Base-by-base conservation (phyloP, 2,797 vertebrate species). In the Enteromius mattozi region DNA sequence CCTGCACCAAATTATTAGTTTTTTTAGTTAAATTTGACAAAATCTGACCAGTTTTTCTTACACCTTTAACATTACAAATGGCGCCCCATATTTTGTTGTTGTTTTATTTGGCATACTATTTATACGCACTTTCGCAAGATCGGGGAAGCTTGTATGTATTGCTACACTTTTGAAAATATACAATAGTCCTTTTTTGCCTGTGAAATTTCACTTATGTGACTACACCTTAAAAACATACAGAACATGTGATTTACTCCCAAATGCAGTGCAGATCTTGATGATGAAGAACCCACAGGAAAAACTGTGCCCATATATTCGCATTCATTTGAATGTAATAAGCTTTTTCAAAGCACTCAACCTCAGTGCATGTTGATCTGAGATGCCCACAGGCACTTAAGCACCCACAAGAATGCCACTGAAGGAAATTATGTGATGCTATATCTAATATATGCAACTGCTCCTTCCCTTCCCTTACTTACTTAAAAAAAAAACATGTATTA, bases 401-500 rank as follows among this genome's bases (percentile, higher is more conserved):
- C 63, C 76, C 79, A 70, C 63, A 42, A 66, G 68, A 87, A 88
- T 86, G 80, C 61, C 85, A 68, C 75, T 66, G 84, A 21, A 87
- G 82, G 75, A 86, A 76, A 45, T 61, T 59, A 71, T 78, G 56
- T 88, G 61, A 86, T 66, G 35, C 45, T 87, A 74, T 72, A 80
- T 59, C 82, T 85, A 83, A 83, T 51, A 87, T 89, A 85, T 89
- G 83, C 83, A 87, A 88, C 86, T 74, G 76, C 74, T 87, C 42
- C 74, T 83, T 87, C 82, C 68, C 27, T 63, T 63, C 61, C 27
- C 27, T 61, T 61, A 27, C 80, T 87, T 82, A 82, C 66, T 85
- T 85, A 12, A 80, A 61, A 19, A 35, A 69, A 84, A 68, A 86
- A 85, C 71, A 77, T 85, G 51, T 76, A 83, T 86, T 54, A 80